Conservation (phyloP, 2,113 vertebrate genomes). For the Pantherophis guttatus region DNA sequence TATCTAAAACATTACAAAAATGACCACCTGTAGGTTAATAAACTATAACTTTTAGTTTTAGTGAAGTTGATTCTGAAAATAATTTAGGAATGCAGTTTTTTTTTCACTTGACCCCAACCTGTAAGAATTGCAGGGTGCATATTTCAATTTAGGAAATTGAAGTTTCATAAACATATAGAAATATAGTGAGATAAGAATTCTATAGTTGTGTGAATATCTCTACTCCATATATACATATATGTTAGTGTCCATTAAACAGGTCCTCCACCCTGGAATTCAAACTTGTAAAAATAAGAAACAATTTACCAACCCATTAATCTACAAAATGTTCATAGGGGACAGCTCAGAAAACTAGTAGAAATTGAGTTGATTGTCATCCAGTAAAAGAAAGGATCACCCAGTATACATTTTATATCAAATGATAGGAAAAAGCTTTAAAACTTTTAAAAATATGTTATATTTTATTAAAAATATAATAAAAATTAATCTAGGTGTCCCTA, state of each 20-base stretch:
- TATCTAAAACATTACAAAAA: background rate
- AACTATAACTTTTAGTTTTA: background rate
- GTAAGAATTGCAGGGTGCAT: background rate
- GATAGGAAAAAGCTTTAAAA: background rate
- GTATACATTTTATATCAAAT: background rate
- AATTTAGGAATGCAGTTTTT: background rate
- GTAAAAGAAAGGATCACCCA: background rate
- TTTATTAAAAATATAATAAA: background rate
- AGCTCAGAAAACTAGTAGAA: background rate
- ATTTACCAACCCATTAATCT: background rate
- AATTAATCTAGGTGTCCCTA: background rate
- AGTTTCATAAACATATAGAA: background rate
- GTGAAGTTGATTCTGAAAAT: background rate
- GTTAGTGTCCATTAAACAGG: background rate
- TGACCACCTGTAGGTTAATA: background rate
- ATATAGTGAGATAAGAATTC: background rate
- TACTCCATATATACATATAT: background rate
- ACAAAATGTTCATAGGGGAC: background rate
- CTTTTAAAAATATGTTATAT: background rate
- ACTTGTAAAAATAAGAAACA: background rate
- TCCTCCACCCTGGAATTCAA: background rate
- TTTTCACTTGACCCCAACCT: background rate
- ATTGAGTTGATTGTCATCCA: background rate
- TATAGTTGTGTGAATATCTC: background rate
- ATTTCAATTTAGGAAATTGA: background rate